phyloP scores from a whole-genome alignment of 2,888 invertebrate genomes.

The Spodoptera exigua region DNA sequence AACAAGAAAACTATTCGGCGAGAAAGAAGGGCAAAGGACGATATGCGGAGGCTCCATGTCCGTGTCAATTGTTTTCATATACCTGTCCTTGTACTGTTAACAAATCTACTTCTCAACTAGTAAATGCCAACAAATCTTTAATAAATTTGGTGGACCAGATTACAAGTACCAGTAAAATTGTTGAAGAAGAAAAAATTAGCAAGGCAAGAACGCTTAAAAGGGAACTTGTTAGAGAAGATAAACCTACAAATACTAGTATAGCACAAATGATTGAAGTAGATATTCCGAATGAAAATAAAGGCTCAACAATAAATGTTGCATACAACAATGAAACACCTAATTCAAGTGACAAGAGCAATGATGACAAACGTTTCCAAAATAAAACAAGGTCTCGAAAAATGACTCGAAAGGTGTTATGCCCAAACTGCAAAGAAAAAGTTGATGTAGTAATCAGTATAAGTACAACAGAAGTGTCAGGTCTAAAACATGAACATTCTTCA shows the following conservation, averaged over 20 bases:
- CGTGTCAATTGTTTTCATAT: constrained; percentile 81
- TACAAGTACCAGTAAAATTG: constrained; percentile 64
- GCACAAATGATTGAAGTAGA: constrained; percentile 53
- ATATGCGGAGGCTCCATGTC: constrained; percentile 75
- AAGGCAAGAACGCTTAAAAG: constrained; percentile 60
- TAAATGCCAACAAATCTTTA: constrained; percentile 64
- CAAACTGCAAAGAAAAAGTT: constrained; percentile 78
- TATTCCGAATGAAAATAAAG: constrained; percentile 50
- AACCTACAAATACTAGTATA: constrained; percentile 64
- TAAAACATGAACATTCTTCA: constrained; percentile 61
- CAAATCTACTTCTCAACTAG: constrained; percentile 69
- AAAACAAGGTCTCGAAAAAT: constrained; percentile 63
- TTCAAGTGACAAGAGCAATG: constrained; percentile 35
- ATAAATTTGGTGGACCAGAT: constrained; percentile 62
- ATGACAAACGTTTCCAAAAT: constrained; percentile 42
- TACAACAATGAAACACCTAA: constrained; percentile 48
- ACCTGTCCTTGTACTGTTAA: constrained; percentile 75
- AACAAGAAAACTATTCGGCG: constrained; percentile 66
- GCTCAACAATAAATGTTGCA: constrained; percentile 37
- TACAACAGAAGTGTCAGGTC: constrained; percentile 69
- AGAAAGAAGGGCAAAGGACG: constrained; percentile 71
- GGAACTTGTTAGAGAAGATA: constrained; percentile 60
- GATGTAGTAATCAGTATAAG: constrained; percentile 65
- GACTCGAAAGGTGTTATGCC: constrained; percentile 71
- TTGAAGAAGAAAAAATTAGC: constrained; percentile 37